Evolutionary conservation across 2,797 vertebrate genomes (phyloP), one percentile per base, ranked within the genome.

Genomic region (Erethizon dorsatum): DNA sequence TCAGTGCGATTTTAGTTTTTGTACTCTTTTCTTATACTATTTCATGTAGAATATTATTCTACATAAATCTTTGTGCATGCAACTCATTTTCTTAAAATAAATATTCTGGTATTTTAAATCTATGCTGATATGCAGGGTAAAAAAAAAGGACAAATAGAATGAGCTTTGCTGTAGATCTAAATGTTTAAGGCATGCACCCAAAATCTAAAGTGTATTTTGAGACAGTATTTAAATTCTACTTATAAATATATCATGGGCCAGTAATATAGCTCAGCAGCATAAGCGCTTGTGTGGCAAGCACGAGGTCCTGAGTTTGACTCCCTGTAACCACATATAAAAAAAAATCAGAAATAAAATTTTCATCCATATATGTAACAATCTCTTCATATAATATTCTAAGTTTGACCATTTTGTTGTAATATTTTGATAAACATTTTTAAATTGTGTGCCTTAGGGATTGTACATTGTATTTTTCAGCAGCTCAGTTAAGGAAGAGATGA

Each of bases 161-260:
- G n/a, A 18, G 15, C 17, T 93, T 84, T 47, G 59, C 33, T 52
- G 13, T 31, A n/a, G 28, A 54, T 47, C 22, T 56, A 41, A 80
- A 52, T 83, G 71, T 79, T 59, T 85, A 65, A 61, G 22, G 2
- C 20, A 56, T 15, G 0, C 2, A 45, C 63, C 26, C 31, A 71
- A 88, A 92, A 82, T 56, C 33, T 33, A 50, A 65, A 86, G 45
- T 57, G 12, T 1, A 33, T 65, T 71, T 41, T 12, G 37, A 61
- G 71, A 52, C 1, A 88, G 52, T 75, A 91, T 65, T 93, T 79
- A 71, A 94, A 59, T 91, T 94, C 31, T 18, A 45, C 56, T 94
- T 73, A 83, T 0, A 75, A 52, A 96, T 79, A 41, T 80, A 47
- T 79, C 50, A 12, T 12, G 37, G 37, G 37, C 37, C 37, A 41